A percentile compares a stretch with the other conserved stretches of the same genome.
phyloP scores from a whole-genome alignment of 2,113 vertebrate species.

The Pollimyrus isidori region DNA sequence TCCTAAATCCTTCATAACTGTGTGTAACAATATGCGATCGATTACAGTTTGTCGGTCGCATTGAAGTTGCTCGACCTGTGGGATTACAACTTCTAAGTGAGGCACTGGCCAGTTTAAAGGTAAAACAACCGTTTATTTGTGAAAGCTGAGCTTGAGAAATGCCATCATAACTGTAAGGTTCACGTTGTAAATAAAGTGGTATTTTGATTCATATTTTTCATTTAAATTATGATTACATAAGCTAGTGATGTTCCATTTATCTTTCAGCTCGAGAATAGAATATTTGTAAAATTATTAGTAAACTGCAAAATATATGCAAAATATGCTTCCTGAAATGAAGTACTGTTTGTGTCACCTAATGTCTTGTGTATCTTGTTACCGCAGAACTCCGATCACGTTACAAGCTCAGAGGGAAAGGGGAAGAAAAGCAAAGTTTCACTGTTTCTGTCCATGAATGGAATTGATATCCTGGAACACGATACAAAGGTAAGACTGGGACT shows the following conservation, averaged over 20 bases:
- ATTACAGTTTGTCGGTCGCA: constrained; percentile 55
- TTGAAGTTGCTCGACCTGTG: constrained; percentile 43
- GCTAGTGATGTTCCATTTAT: neutral
- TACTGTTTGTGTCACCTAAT: neutral
- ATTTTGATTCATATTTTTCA: neutral
- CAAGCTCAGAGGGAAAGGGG: constrained; percentile 31
- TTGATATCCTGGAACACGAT: constrained; percentile 61
- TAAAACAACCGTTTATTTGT: constrained; percentile 12
- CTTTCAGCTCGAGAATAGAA: neutral
- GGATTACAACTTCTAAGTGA: constrained; percentile 54
- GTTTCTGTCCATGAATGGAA: constrained; percentile 48
- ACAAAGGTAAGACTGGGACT: constrained; percentile 52
- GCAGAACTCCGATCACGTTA: constrained; percentile 38
- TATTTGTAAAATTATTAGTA: neutral
- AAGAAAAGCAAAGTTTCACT: constrained; percentile 56
- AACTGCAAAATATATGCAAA: neutral
- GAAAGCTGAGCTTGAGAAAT: neutral
- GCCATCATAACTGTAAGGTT: neutral
- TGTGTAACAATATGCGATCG: neutral
- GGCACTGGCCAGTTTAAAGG: constrained; percentile 44
- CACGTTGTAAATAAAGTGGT: neutral
- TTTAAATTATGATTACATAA: neutral
- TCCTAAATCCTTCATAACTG: neutral
- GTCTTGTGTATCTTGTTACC: neutral
- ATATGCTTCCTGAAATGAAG: neutral